Percentiles rank a stretch among this genome's conserved stretches.
Evolutionary conservation across 2,888 invertebrate genomes (phyloP).

Genomic region (Andrena bicolor): DNA sequence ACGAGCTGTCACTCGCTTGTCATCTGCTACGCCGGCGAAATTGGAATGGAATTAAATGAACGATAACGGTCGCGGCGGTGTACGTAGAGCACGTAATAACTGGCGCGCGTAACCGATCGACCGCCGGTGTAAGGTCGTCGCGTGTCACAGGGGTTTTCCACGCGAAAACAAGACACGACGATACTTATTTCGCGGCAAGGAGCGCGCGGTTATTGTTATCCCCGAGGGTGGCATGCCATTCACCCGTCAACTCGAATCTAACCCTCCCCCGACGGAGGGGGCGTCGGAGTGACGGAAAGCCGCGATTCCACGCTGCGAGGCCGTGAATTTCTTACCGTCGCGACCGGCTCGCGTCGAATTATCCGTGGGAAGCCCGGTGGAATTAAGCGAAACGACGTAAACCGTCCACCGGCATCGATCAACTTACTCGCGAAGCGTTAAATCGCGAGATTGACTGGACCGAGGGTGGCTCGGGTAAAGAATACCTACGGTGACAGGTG

Average conservation of each 20-base stretch:
- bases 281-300: constrained; percentile 15
- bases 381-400: not conserved
- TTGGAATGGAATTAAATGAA: constrained; percentile 71
- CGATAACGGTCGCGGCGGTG: constrained; percentile 58
- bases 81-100: constrained; percentile 36
- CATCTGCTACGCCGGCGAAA: constrained; percentile 63
- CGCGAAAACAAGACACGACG: constrained; percentile 47
- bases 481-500: constrained; percentile 34
- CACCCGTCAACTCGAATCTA: constrained; percentile 70
- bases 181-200: constrained; percentile 63
- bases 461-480: not conserved
- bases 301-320: constrained; percentile 19
- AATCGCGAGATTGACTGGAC: not conserved
- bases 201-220: constrained; percentile 64
- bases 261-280: constrained; percentile 36
- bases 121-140: constrained; percentile 43
- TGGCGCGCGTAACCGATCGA: constrained; percentile 21
- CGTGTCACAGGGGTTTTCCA: constrained; percentile 52
- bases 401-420: not conserved
- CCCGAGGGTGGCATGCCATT: constrained; percentile 69
- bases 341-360: not conserved
- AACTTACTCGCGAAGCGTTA: not conserved
- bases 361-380: not conserved
- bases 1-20: constrained; percentile 67
- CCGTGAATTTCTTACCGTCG: not conserved